These are phyloP conservation scores for Mythimna vitellina DNA, from an alignment of 2,888 invertebrate species.

Conservation along the genomic window DNA sequence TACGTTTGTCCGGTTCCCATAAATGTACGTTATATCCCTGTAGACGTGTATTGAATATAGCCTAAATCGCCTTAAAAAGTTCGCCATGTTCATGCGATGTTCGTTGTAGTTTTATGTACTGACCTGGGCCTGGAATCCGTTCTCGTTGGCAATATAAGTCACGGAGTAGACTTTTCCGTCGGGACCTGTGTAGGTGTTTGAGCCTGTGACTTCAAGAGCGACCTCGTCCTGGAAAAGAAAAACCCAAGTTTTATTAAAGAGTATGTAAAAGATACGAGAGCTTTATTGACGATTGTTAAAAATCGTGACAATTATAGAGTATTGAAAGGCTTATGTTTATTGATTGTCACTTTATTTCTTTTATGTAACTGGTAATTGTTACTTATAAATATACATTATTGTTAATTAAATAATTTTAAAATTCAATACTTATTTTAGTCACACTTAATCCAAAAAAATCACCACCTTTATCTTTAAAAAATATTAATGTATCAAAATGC, in stretches of 20 bases:
- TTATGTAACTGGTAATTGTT: not conserved
- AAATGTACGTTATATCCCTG: too few species aligned
- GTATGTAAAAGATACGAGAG: not conserved
- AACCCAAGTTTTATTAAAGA: not conserved
- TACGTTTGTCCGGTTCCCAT: too few species aligned
- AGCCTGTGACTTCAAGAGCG: conserved; percentile 84
- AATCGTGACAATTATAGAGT: not conserved
- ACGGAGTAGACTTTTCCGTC: conserved; percentile 86
- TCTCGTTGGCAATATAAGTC: conserved; percentile 90
- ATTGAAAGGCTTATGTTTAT: not conserved
- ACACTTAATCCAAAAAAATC: not conserved
- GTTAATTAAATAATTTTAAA: not conserved
- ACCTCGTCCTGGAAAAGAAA: conserved; percentile 71
- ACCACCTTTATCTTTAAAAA: not conserved
- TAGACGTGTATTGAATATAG: not conserved
- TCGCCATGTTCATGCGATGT: not conserved
- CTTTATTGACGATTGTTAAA: not conserved
- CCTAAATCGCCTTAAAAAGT: not conserved
- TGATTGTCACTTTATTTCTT: not conserved
- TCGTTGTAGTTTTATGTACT: conserved; percentile 15
- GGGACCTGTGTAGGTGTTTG: conserved; percentile 86
- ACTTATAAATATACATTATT: not conserved
- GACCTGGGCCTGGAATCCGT: conserved; percentile 86
- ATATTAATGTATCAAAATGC: not conserved
- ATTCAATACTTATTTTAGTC: not conserved